These are phyloP conservation scores for Cantharis rustica DNA, from an alignment of 2,888 invertebrate genomes.

Conservation along the genomic window DNA sequence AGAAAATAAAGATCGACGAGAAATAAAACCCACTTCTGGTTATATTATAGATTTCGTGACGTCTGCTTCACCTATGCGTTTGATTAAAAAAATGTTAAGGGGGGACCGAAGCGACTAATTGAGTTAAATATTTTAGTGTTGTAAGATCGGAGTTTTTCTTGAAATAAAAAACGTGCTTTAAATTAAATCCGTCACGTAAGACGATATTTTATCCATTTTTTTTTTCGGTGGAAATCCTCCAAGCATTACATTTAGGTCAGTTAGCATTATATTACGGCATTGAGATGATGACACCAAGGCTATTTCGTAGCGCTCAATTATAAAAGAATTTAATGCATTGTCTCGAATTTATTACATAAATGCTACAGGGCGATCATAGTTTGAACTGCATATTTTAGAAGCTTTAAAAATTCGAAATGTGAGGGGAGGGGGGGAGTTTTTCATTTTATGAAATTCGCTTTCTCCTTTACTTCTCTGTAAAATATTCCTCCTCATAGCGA, in stretches of 20 bases:
- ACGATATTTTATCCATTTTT: background rate
- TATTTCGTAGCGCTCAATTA: background rate
- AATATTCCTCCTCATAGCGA: no score
- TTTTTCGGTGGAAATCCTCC: slow-evolving; percentile 1
- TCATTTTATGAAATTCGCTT: no score
- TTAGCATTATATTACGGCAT: slow-evolving; percentile 11
- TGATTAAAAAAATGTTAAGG: background rate
- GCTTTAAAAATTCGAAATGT: no score
- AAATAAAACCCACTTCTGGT: background rate
- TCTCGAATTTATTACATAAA: background rate
- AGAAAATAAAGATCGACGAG: background rate
- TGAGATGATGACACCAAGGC: slow-evolving; percentile 1
- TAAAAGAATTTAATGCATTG: background rate
- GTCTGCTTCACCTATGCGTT: background rate
- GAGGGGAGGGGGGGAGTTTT: no score
- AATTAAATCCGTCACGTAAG: background rate
- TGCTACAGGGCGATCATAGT: background rate
- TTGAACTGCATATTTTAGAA: background rate
- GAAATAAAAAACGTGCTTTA: background rate
- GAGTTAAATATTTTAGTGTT: background rate
- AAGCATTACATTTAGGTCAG: slow-evolving; percentile 16
- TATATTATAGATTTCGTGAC: background rate
- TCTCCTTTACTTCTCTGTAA: no score
- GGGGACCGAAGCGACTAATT: background rate
- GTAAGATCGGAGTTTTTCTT: background rate